Percentiles rank a stretch among this genome's conserved stretches.
Conservation (phyloP, 2,888 invertebrate species). For the Globia sparganii region DNA sequence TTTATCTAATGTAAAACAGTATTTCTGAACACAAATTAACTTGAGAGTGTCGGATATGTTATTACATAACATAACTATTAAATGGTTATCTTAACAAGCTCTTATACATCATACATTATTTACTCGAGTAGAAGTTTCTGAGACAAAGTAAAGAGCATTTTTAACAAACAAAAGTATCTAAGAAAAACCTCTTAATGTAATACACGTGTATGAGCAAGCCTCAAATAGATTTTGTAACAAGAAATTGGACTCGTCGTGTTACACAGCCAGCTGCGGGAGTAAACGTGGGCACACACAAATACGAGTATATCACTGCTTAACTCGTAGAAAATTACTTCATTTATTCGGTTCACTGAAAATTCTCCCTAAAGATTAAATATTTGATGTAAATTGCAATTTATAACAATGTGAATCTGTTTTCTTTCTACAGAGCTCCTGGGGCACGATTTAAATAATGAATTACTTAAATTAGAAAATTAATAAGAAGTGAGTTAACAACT, state of each 20-base stretch:
- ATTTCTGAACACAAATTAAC: background rate
- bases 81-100: background rate
- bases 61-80: background rate
- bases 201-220: slow-evolving; percentile 41
- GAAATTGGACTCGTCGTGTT: slow-evolving; percentile 39
- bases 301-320: background rate
- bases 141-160: slow-evolving; percentile 23
- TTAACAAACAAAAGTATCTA: slow-evolving; percentile 40
- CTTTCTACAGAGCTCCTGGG: background rate
- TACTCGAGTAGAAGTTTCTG: background rate
- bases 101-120: slow-evolving; percentile 13
- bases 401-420: slow-evolving; percentile 1
- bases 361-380: background rate
- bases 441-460: background rate
- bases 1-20: background rate
- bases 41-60: background rate
- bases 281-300: slow-evolving; percentile 7
- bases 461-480: background rate
- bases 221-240: slow-evolving; percentile 48
- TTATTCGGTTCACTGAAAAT: background rate
- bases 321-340: background rate
- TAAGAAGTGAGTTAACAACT: background rate
- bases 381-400: background rate
- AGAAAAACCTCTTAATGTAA: slow-evolving; percentile 43
- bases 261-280: slow-evolving; percentile 7